Percentiles rank a stretch among this genome's conserved stretches.
These are phyloP conservation scores for Leucoraja erinaceus DNA, from an alignment of 2,113 vertebrate species.

Conservation along the genomic window DNA sequence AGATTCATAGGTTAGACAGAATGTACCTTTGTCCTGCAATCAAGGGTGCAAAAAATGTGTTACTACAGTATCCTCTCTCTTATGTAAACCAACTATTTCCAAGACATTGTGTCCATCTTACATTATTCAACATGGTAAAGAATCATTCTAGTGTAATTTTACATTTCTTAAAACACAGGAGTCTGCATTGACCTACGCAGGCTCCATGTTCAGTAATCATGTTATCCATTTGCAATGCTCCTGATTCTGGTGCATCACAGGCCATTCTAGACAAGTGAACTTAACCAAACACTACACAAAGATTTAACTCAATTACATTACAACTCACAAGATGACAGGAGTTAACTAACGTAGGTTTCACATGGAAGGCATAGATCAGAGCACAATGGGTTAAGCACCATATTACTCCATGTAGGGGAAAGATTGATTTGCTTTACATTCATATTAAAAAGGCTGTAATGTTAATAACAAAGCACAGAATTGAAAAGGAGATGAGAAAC, in stretches of 20 bases:
- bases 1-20: slow-evolving; percentile 89
- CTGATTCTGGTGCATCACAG: background rate
- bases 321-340: background rate
- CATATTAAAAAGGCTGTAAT: background rate
- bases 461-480: background rate
- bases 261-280: background rate
- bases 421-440: background rate
- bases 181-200: background rate
- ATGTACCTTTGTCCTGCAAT: slow-evolving; percentile 84
- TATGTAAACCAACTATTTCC: background rate
- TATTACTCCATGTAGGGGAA: background rate
- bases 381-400: background rate
- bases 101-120: too few species aligned
- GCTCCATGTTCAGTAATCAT: background rate
- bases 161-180: background rate
- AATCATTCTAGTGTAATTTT: background rate
- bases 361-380: background rate
- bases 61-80: background rate
- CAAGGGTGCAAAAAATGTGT: background rate
- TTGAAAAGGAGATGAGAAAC: background rate
- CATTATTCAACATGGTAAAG: background rate
- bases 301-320: background rate
- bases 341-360: background rate
- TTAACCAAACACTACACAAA: background rate
- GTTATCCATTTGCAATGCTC: background rate